Percentiles rank a stretch among this genome's conserved stretches.
Evolutionary conservation across 2,113 vertebrate genomes (phyloP).

Genomic region (Megatriorchis doriae): DNA sequence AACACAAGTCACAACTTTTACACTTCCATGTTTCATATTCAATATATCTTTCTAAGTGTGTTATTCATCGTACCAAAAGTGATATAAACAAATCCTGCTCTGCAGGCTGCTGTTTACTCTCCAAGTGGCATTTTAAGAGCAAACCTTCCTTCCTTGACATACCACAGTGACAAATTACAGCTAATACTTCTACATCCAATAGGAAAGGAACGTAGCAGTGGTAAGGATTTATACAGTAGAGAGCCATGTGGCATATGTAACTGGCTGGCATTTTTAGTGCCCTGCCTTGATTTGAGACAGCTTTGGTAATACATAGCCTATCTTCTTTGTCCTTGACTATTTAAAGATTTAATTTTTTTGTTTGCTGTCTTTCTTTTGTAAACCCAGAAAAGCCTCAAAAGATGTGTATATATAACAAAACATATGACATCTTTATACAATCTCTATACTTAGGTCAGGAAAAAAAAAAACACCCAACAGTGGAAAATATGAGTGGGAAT

Average conservation of each 20-base stretch:
- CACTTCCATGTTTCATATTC: conserved; percentile 42
- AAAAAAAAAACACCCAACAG: not conserved
- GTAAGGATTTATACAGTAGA: conserved; percentile 31
- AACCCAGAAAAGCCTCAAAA: not conserved
- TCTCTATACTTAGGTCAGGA: not conserved
- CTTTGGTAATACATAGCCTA: not conserved
- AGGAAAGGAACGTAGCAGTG: not conserved
- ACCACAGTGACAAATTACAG: conserved; percentile 51
- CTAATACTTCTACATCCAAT: conserved; percentile 5
- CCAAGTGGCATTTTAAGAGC: conserved; percentile 59
- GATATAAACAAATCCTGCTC: conserved; percentile 57
- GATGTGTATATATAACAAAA: not conserved
- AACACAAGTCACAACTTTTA: conserved; percentile 46
- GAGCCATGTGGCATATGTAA: conserved; percentile 11
- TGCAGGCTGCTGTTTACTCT: conserved; percentile 53
- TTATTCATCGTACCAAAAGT: conserved; percentile 49
- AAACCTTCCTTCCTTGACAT: conserved; percentile 23
- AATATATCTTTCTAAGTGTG: conserved; percentile 54
- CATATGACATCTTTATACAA: not conserved
- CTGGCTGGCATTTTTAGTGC: conserved; percentile 51
- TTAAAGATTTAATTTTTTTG: not conserved
- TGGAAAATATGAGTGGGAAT: not conserved
- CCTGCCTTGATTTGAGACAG: conserved; percentile 34
- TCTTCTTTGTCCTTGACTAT: conserved; percentile 24
- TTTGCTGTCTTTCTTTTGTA: not conserved